These are phyloP conservation scores for Drosophila ercepeae DNA, from an alignment of 1,140 invertebrate species.

Conservation along the genomic window DNA sequence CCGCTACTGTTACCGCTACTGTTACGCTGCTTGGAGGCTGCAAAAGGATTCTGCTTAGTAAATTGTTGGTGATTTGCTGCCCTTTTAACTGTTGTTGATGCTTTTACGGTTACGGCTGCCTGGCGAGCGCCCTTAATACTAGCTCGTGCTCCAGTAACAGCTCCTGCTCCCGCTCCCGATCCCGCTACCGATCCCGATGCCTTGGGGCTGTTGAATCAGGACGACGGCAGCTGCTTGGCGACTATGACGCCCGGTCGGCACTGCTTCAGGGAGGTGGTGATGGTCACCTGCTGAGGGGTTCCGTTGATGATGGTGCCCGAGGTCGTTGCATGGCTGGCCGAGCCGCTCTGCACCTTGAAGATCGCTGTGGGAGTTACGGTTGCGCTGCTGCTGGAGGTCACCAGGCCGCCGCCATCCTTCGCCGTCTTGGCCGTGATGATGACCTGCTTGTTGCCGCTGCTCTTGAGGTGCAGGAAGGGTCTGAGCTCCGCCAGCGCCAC, in stretches of 20 bases:
- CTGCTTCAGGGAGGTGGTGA: slow-evolving; percentile 86
- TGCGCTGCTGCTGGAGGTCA: slow-evolving; percentile 29
- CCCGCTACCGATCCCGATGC: slow-evolving; percentile 4
- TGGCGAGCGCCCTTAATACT: slow-evolving; percentile 68
- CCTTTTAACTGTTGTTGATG: slow-evolving; percentile 14
- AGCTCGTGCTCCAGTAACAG: slow-evolving; percentile 29
- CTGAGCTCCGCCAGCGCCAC: slow-evolving; percentile 87
- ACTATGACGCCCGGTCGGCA: slow-evolving; percentile 94
- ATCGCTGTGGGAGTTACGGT: slow-evolving; percentile 74
- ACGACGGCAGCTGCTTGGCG: slow-evolving; percentile 87
- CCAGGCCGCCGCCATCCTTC: slow-evolving; percentile 42
- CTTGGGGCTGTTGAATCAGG: slow-evolving; percentile 74
- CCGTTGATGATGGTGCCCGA: slow-evolving; percentile 41
- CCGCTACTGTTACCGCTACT: slow-evolving; percentile 36
- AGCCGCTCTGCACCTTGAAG: slow-evolving; percentile 73
- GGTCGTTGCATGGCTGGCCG: slow-evolving; percentile 16
- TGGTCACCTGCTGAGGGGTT: slow-evolving; percentile 60
- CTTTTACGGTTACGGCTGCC: slow-evolving; percentile 27
- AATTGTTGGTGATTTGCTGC: slow-evolving; percentile 47
- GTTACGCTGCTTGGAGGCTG: slow-evolving; percentile 48
- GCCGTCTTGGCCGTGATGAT: slow-evolving; percentile 66
- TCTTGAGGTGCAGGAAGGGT: slow-evolving; percentile 87
- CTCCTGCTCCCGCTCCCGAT: background rate
- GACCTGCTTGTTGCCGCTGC: slow-evolving; percentile 70
- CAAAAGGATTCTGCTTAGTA: slow-evolving; percentile 48